These are phyloP conservation scores for Rhabdophis nuchalis DNA, from an alignment of 2,797 vertebrate genomes.

Conservation along the genomic window DNA sequence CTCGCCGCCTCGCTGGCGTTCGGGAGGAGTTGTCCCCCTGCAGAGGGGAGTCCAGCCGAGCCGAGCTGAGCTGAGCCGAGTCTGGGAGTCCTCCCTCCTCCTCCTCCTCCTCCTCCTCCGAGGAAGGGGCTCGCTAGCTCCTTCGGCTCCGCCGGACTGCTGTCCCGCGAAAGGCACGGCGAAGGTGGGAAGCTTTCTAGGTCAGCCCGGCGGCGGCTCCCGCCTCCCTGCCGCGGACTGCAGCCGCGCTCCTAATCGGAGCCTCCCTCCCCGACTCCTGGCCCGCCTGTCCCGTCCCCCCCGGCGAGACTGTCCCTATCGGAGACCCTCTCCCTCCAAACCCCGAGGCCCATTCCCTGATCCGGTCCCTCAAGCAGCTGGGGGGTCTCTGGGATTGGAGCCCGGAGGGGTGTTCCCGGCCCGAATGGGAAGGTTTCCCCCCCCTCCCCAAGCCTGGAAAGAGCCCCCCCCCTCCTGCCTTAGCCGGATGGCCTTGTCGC, in stretches of 20 bases:
- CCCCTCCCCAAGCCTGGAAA: neutral
- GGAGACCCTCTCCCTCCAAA: neutral
- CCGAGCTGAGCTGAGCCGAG: neutral
- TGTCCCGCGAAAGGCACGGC: neutral
- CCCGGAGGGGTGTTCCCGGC: neutral
- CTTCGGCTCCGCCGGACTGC: neutral
- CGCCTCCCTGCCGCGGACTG: neutral
- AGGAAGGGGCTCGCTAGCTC: neutral
- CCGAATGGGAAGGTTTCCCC: neutral
- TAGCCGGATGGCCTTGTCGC: neutral
- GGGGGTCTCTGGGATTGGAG: too few relatives aligned
- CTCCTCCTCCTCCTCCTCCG: neutral
- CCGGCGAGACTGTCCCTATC: neutral
- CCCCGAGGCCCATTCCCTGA: neutral
- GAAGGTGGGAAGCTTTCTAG: conserved; percentile 21
- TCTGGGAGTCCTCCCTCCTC: neutral
- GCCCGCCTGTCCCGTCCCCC: neutral
- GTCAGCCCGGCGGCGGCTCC: conserved; percentile 32
- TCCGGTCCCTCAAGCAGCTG: neutral
- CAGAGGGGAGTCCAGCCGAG: neutral
- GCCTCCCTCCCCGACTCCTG: too few relatives aligned
- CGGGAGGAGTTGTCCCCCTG: neutral
- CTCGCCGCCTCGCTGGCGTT: neutral
- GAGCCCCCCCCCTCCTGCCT: neutral
- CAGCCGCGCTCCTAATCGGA: neutral